These are phyloP conservation scores for Parelbella ahira DNA, from an alignment of 2,888 invertebrate species.

Conservation along the genomic window DNA sequence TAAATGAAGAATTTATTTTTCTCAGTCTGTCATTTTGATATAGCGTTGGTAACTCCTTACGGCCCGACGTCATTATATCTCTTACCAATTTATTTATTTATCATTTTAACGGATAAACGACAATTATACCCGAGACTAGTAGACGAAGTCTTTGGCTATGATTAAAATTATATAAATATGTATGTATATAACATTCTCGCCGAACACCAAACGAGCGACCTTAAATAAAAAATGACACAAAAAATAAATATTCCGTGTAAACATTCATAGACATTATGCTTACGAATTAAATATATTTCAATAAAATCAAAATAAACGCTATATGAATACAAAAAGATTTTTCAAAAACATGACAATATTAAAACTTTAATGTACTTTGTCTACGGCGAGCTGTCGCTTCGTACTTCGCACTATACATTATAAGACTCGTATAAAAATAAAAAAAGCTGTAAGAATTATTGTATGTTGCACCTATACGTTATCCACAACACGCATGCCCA, in stretches of 20 bases:
- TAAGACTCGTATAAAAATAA: conserved; percentile 41
- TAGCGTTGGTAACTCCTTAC: conserved; percentile 61
- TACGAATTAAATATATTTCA: conserved; percentile 24
- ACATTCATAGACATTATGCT: conserved; percentile 29
- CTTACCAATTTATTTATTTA: conserved; percentile 36
- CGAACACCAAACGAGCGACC: neutral
- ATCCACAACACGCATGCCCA: too few relatives aligned
- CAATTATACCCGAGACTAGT: conserved; percentile 67
- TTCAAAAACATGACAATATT: conserved; percentile 18
- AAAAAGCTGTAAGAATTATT: too few relatives aligned
- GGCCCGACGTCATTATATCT: conserved; percentile 37
- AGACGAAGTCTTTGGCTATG: conserved; percentile 70
- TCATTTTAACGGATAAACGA: conserved; percentile 58
- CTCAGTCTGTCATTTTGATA: conserved; percentile 56
- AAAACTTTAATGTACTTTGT: conserved; percentile 24
- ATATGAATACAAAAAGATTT: conserved; percentile 26
- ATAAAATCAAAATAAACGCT: conserved; percentile 24
- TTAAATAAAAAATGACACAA: conserved; percentile 14
- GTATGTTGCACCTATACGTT: too few relatives aligned
- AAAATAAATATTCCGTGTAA: conserved; percentile 26
- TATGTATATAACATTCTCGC: conserved; percentile 30
- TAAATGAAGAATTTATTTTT: conserved; percentile 37
- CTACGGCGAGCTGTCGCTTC: conserved; percentile 2
- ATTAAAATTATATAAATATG: too few relatives aligned
- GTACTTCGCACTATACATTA: conserved; percentile 21